These are phyloP conservation scores for Lumbricus terrestris DNA, from an alignment of 2,888 invertebrate genomes.

Conservation along the genomic window DNA sequence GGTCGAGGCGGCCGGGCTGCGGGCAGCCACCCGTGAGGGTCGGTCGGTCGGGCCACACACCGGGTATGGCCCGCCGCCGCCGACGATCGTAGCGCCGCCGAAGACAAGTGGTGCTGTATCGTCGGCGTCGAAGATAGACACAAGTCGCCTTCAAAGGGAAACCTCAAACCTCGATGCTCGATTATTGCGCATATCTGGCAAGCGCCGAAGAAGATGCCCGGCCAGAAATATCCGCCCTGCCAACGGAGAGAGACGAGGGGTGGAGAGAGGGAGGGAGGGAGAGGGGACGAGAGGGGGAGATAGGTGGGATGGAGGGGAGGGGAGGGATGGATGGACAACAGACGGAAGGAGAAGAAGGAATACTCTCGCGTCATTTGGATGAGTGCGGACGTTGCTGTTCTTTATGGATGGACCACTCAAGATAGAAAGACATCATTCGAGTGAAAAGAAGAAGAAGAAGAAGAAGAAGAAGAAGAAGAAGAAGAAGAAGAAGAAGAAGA, in stretches of 20 bases:
- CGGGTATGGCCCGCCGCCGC: too few species aligned
- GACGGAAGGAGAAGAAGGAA: constrained; percentile 3
- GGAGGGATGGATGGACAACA: background rate
- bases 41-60: background rate
- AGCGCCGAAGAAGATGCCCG: background rate
- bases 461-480: too few species aligned
- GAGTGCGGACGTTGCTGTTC: background rate
- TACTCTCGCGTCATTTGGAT: background rate
- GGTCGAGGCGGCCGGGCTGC: background rate
- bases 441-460: too few species aligned
- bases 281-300: background rate
- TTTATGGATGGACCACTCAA: background rate
- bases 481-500: too few species aligned
- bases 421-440: constrained; percentile 3
- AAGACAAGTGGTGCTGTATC: too few species aligned
- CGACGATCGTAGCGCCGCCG: background rate
- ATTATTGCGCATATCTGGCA: background rate
- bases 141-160: background rate
- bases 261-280: background rate
- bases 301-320: background rate
- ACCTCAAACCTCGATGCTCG: background rate
- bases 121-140: background rate
- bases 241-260: background rate
- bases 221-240: background rate
- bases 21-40: constrained; percentile 3